These are phyloP conservation scores for Eriosoma lanigerum DNA, from an alignment of 1,140 invertebrate genomes.

Conservation along the genomic window DNA sequence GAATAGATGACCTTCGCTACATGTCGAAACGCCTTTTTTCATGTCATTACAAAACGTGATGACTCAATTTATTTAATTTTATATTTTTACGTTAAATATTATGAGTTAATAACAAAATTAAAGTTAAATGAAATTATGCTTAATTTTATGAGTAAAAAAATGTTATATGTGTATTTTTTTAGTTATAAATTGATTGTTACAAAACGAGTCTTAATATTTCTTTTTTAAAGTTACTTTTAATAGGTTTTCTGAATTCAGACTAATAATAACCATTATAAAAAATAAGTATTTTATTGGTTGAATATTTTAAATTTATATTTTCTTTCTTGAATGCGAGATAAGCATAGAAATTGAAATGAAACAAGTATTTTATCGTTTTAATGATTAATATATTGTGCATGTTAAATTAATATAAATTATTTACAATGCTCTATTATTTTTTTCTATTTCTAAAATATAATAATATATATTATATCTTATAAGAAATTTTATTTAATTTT, in stretches of 20 bases:
- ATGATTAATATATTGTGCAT: too few relatives aligned
- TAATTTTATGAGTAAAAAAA: neutral
- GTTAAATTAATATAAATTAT: too few relatives aligned
- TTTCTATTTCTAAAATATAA: too few relatives aligned
- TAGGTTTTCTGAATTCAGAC: neutral
- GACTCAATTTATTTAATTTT: slow-evolving; percentile 17
- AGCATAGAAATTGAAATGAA: too few relatives aligned
- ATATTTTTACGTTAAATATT: neutral
- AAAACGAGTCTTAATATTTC: too few relatives aligned
- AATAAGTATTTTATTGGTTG: neutral
- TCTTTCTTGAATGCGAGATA: too few relatives aligned
- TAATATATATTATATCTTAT: too few relatives aligned
- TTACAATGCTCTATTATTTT: too few relatives aligned
- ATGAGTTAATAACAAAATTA: too few relatives aligned
- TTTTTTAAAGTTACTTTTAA: neutral
- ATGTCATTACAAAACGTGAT: slow-evolving; percentile 23
- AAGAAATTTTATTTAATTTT: too few relatives aligned
- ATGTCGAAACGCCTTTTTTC: slow-evolving; percentile 21
- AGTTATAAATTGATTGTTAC: neutral
- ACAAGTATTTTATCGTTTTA: too few relatives aligned
- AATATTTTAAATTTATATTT: neutral
- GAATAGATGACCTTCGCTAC: slow-evolving; percentile 34
- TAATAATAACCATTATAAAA: neutral
- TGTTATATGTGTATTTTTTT: too few relatives aligned
- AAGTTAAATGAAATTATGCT: neutral